Conservation (phyloP, 1,140 invertebrate genomes). For the Drosophila elegans region DNA sequence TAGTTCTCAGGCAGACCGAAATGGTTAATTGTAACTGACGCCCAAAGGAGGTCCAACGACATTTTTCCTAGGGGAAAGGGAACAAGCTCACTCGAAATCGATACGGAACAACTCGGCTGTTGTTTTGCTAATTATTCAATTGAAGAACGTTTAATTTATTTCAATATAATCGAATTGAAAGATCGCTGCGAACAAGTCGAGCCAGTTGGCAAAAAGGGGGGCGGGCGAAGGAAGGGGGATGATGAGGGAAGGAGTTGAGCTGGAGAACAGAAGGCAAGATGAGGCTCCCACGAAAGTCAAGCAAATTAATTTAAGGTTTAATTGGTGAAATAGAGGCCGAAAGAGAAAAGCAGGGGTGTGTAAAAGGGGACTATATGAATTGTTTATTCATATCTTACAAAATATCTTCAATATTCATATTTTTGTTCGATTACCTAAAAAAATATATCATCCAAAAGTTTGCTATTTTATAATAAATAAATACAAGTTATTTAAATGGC, state of each 20-base stretch:
- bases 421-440: no score
- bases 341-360: constrained; percentile 8
- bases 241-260: constrained; percentile 20
- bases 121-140: constrained; percentile 80
- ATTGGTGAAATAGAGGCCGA: constrained; percentile 46
- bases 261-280: constrained; percentile 39
- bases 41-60: constrained; percentile 40
- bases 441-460: no score
- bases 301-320: constrained; percentile 80
- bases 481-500: no score
- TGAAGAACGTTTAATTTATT: constrained; percentile 83
- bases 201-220: constrained; percentile 17
- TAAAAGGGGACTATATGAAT: neutral
- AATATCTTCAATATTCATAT: no score
- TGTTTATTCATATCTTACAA: no score
- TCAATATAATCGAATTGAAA: constrained; percentile 83
- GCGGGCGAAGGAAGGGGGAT: neutral
- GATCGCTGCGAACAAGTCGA: constrained; percentile 46
- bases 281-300: constrained; percentile 79
- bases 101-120: constrained; percentile 42
- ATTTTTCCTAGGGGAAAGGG: constrained; percentile 4
- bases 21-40: constrained; percentile 75
- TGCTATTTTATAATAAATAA: no score
- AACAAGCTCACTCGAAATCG: constrained; percentile 47
- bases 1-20: constrained; percentile 59